Percentiles rank a stretch among this genome's conserved stretches.
phyloP scores from a whole-genome alignment of 2,888 invertebrate genomes.

The Zygothrica quintamaculata region DNA sequence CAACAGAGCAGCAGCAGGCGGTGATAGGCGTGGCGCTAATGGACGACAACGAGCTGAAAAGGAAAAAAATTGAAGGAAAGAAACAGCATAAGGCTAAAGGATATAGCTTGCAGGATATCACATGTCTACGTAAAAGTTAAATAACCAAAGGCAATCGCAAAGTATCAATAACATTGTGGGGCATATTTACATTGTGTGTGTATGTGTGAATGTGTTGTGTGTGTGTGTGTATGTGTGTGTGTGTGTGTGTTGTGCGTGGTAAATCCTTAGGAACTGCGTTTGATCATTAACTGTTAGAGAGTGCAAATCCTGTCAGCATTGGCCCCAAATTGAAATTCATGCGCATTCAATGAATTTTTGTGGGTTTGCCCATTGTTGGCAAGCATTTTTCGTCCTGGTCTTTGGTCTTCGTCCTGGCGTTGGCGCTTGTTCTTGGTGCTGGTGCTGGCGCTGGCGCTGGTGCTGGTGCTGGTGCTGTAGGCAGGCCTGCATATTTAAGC shows the following conservation, averaged over 20 bases:
- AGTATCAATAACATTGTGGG: slow-evolving; percentile 58
- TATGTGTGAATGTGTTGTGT: slow-evolving; percentile 4
- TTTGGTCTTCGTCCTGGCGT: background rate
- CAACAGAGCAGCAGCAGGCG: slow-evolving; percentile 15
- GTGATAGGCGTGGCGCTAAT: slow-evolving; percentile 54
- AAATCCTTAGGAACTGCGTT: slow-evolving; percentile 52
- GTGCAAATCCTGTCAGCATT: slow-evolving; percentile 57
- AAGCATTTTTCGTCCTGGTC: too few relatives aligned
- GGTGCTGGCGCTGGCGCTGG: slow-evolving; percentile 17
- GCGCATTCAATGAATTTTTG: slow-evolving; percentile 59
- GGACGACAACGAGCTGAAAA: slow-evolving; percentile 43
- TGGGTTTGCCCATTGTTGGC: slow-evolving; percentile 32
- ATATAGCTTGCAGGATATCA: slow-evolving; percentile 47
- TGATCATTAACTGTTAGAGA: slow-evolving; percentile 66
- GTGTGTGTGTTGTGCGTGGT: slow-evolving; percentile 3
- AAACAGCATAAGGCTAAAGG: background rate
- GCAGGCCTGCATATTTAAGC: slow-evolving; percentile 39
- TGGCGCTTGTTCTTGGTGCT: slow-evolving; percentile 13
- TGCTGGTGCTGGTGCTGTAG: background rate
- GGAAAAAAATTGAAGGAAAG: slow-evolving; percentile 11
- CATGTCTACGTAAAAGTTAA: slow-evolving; percentile 73
- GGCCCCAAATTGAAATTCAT: slow-evolving; percentile 72
- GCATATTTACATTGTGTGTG: slow-evolving; percentile 31
- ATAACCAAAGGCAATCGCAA: slow-evolving; percentile 72
- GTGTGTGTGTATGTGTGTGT: background rate